Base-by-base conservation (phyloP, 2,797 vertebrate genomes). In the Helicolenus hilgendorfi region DNA sequence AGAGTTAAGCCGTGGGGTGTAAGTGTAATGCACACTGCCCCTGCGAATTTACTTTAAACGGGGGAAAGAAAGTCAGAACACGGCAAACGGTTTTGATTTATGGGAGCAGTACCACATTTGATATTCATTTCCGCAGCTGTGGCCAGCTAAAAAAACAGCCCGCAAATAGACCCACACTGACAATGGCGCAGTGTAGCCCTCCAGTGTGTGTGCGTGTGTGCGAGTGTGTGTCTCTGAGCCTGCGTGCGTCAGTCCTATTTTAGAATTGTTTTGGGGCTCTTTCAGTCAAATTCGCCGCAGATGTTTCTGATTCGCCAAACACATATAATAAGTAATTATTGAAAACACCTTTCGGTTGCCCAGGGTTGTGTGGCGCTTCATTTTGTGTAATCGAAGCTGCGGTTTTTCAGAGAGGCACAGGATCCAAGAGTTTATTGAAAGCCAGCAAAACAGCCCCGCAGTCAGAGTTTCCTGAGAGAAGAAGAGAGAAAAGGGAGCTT, bases 121-220 rank as follows among this genome's bases (percentile, higher is more conserved):
- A 97, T 97, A 95, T 97, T 97, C 91, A 97, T 97, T 97, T 97
- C 95, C 94, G 89, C 94, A 96, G 94, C 93, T 95, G 94, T 85
- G 95, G 96, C 94, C 96, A 96, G 95, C 95, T 96, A 95, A 92
- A 95, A 95, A 96, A 97, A 96, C 95, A 91, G 93, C 92, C 94
- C 65, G 60, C 92, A 95, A 96, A 96, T 96, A 96, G 94, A 94
- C 93, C 84, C 84, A 84, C 89, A 92, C 93, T 94, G 91, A 96
- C 96, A 94, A 95, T 94, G 90, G 93, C 58, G 83, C 91, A 95
- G 92, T 96, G 94, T 96, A 92, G 70, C 59, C 85, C 71, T 89
- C 70, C 82, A 78, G 79, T 89, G 87, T 87, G 89, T 91, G 81
- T 84, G 89, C 31, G 79, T 65, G 82, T 68, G 88, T 82, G 88